Percentiles rank a stretch among this genome's conserved stretches.
Conservation (phyloP, 2,797 vertebrate species). For the Borostomias antarcticus region DNA sequence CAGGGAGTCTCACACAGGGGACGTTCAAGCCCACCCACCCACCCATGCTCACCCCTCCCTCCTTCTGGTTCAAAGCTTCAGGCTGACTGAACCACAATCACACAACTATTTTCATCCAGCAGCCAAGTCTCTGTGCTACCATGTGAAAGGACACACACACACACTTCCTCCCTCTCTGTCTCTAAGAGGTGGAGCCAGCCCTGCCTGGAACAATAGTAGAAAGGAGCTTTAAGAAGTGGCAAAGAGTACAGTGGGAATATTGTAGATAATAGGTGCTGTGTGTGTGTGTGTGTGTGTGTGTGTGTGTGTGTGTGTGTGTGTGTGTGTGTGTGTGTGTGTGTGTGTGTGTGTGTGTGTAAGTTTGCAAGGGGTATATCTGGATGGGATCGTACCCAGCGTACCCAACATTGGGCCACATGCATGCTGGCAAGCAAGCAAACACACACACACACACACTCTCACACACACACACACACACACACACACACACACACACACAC, state of each 20-base stretch:
- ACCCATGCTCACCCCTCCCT: neutral
- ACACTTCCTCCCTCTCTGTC: neutral
- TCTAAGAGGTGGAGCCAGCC: neutral
- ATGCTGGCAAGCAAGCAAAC: neutral
- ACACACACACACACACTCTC: neutral
- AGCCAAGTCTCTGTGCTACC: slow-evolving; percentile 11
- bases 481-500: neutral
- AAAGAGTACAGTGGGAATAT: too few relatives aligned
- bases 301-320: neutral
- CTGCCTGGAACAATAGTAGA: neutral
- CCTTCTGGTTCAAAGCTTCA: slow-evolving; percentile 8
- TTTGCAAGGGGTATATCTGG: neutral
- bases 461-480: neutral
- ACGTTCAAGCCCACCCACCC: neutral
- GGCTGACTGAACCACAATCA: slow-evolving; percentile 10
- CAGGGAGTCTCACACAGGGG: neutral
- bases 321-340: neutral
- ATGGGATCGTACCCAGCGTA: neutral
- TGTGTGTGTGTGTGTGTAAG: neutral
- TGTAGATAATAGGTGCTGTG: neutral
- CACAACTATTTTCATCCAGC: slow-evolving; percentile 8
- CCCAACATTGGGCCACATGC: neutral
- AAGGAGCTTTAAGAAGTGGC: neutral
- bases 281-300: neutral
- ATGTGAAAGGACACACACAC: neutral